Conservation (phyloP, 2,113 vertebrate species). For the Erpornis zantholeuca region DNA sequence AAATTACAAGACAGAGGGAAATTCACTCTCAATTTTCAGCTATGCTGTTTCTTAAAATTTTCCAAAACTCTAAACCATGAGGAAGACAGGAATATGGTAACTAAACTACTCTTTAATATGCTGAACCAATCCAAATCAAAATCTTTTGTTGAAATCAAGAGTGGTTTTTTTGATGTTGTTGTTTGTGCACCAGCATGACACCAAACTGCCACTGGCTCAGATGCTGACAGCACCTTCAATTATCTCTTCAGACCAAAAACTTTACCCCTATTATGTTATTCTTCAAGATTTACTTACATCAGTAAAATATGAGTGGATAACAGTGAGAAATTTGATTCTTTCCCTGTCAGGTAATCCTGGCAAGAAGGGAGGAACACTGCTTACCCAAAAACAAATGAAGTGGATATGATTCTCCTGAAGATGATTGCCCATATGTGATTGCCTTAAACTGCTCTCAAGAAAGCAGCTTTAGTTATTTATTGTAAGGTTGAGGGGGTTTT, state of each 20-base stretch:
- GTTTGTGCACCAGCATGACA: not conserved
- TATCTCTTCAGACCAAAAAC: not conserved
- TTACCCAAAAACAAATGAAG: not conserved
- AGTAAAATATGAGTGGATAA: not conserved
- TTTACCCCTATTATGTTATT: not conserved
- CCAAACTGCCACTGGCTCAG: too few species aligned
- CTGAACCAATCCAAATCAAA: not conserved
- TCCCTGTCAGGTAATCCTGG: not conserved
- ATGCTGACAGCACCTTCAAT: not conserved
- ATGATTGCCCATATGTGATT: not conserved
- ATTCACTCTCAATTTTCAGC: not conserved
- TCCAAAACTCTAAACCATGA: not conserved
- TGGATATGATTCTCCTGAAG: not conserved
- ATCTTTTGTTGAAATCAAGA: not conserved
- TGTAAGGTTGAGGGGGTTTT: not conserved
- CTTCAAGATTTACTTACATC: not conserved
- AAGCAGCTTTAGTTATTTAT: not conserved
- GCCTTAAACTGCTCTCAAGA: not conserved
- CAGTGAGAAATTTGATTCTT: not conserved
- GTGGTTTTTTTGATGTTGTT: too few species aligned
- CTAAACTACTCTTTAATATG: not conserved
- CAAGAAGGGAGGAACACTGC: not conserved
- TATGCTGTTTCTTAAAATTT: not conserved
- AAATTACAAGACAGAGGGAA: not conserved
- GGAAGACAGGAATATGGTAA: not conserved